phyloP scores from a whole-genome alignment of 2,113 vertebrate genomes.

The Oreotragus oreotragus region DNA sequence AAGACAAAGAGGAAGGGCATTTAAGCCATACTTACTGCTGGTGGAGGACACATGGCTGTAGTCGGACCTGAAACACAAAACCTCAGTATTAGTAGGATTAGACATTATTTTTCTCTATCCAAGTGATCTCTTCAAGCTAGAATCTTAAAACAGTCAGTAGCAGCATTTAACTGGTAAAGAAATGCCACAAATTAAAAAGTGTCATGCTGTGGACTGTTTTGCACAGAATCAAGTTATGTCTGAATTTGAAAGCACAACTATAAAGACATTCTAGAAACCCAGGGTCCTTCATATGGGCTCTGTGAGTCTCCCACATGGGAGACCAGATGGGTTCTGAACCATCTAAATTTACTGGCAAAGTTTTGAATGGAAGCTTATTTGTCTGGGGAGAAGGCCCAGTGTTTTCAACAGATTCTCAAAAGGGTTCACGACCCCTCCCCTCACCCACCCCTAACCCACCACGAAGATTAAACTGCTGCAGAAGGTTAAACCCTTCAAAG shows the following conservation, averaged over 20 bases:
- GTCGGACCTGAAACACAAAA: constrained; percentile 90
- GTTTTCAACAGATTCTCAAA: neutral
- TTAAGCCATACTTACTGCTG: constrained; percentile 91
- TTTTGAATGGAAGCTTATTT: neutral
- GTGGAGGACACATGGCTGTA: constrained; percentile 94
- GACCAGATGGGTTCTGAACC: neutral
- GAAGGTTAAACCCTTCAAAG: neutral
- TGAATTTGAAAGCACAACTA: neutral
- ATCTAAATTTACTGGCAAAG: neutral
- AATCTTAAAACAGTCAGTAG: neutral
- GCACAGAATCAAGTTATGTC: neutral
- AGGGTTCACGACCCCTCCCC: too few species aligned
- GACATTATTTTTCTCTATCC: neutral
- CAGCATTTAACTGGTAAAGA: neutral
- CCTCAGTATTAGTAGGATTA: constrained; percentile 50
- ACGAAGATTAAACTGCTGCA: neutral
- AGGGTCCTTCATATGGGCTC: neutral
- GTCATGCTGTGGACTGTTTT: neutral
- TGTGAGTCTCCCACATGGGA: neutral
- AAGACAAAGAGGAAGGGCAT: neutral
- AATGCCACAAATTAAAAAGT: neutral
- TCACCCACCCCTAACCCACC: too few species aligned
- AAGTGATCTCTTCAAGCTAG: neutral
- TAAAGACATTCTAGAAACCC: neutral
- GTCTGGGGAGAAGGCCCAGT: neutral